Conservation (phyloP, 2,797 vertebrate genomes). For the Rachycentron canadum region DNA sequence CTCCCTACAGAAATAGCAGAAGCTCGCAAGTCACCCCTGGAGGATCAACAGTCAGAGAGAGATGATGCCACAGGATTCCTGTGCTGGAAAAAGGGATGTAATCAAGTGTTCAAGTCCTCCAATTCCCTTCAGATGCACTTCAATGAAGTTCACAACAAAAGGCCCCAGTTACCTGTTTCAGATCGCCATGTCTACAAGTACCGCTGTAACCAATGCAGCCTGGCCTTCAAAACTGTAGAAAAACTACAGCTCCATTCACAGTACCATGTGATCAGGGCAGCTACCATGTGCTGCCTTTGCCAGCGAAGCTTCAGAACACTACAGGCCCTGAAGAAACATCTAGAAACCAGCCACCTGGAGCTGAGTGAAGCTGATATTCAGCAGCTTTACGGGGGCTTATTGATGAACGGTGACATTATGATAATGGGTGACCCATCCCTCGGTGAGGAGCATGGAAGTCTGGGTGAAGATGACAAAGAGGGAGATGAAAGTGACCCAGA, state of each 20-base stretch:
- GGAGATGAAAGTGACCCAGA: conserved; percentile 96
- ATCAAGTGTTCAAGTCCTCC: conserved; percentile 97
- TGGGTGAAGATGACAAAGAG: conserved; percentile 97
- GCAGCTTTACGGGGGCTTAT: conserved; percentile 95
- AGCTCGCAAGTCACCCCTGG: conserved; percentile 85
- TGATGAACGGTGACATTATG: conserved; percentile 97
- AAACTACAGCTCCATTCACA: conserved; percentile 99
- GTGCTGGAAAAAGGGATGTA: conserved; percentile 99
- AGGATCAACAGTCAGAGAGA: conserved; percentile 88
- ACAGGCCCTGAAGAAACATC: conserved; percentile 97
- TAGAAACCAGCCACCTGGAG: conserved; percentile 98
- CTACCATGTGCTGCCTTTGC: conserved; percentile 99
- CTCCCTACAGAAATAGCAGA: conserved; percentile 87
- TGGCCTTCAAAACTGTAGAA: conserved; percentile 98
- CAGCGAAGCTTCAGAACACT: conserved; percentile 98
- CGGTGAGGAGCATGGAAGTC: conserved; percentile 93
- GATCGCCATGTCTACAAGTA: conserved; percentile 99
- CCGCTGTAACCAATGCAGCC: conserved; percentile 98
- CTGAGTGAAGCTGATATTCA: conserved; percentile 98
- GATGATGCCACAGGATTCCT: conserved; percentile 95
- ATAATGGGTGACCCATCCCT: conserved; percentile 93
- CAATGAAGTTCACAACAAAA: conserved; percentile 96
- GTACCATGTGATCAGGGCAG: conserved; percentile 97
- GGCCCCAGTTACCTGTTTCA: conserved; percentile 96
- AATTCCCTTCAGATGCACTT: conserved; percentile 97